phyloP scores from a whole-genome alignment of 2,797 vertebrate species.

The Typhlichthys eigenmanni region DNA sequence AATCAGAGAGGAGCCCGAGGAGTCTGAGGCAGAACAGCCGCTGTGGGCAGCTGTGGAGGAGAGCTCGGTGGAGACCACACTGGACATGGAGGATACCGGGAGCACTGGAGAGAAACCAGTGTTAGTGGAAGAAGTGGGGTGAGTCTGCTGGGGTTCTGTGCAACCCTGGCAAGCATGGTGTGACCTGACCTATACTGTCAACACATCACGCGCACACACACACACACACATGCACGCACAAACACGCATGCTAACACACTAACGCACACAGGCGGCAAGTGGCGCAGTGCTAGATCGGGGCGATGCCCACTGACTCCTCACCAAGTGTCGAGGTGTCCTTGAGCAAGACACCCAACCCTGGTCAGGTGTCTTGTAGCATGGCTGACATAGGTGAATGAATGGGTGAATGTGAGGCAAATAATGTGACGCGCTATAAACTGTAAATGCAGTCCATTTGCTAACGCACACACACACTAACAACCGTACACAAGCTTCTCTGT shows the following conservation, averaged over 20 bases:
- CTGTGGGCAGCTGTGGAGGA: slow-evolving; percentile 71
- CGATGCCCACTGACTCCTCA: too few species aligned
- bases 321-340: too few species aligned
- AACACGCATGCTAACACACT: background rate
- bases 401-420: too few species aligned
- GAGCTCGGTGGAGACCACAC: slow-evolving; percentile 38
- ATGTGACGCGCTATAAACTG: too few species aligned
- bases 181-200: slow-evolving; percentile 17
- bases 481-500: slow-evolving; percentile 7
- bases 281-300: too few species aligned
- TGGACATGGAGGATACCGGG: slow-evolving; percentile 32
- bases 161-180: slow-evolving; percentile 24
- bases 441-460: too few species aligned
- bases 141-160: slow-evolving; percentile 50
- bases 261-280: background rate
- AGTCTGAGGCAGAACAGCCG: slow-evolving; percentile 53
- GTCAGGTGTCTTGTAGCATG: too few species aligned
- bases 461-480: too few species aligned
- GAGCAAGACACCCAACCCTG: background rate
- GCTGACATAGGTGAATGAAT: too few species aligned
- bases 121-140: slow-evolving; percentile 47
- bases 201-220: background rate
- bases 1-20: slow-evolving; percentile 31
- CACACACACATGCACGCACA: background rate
- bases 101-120: slow-evolving; percentile 23